Percentiles rank a stretch among this genome's conserved stretches.
These are phyloP conservation scores for Sebastes diaconus DNA, from an alignment of 2,797 vertebrate species.

Conservation along the genomic window DNA sequence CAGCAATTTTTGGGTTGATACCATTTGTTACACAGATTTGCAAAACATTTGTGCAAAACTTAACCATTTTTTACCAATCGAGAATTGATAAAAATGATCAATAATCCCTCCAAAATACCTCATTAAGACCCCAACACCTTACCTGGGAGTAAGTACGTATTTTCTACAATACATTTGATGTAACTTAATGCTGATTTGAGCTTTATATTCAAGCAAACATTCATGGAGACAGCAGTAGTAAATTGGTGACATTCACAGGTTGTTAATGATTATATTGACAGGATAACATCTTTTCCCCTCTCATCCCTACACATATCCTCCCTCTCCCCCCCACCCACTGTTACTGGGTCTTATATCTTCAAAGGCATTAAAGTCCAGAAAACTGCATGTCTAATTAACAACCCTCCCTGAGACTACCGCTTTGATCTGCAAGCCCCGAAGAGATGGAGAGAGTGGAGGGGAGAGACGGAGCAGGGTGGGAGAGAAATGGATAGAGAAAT, in stretches of 20 bases:
- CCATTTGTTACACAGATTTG: too few relatives aligned
- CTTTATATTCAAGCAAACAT: background rate
- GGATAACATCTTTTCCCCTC: constrained; percentile 24
- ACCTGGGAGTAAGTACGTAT: background rate
- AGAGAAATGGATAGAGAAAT: constrained; percentile 23
- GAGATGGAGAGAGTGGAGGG: constrained; percentile 16
- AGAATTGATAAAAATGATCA: too few relatives aligned
- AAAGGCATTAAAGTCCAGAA: constrained; percentile 56
- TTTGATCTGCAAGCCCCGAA: constrained; percentile 62
- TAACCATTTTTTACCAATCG: too few relatives aligned
- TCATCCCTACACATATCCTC: constrained; percentile 14
- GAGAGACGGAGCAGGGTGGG: background rate
- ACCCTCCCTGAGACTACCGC: constrained; percentile 30
- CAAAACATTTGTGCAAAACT: too few relatives aligned
- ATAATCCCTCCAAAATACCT: too few relatives aligned
- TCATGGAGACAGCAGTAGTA: background rate
- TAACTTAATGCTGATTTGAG: background rate
- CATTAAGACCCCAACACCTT: too few relatives aligned
- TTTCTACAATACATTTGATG: background rate
- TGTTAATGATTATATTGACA: constrained; percentile 25
- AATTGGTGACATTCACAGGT: constrained; percentile 13
- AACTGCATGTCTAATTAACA: constrained; percentile 60
- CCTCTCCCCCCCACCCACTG: background rate
- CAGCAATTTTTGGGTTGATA: too few relatives aligned
- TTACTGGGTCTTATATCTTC: constrained; percentile 45